Conservation (phyloP, 2,797 vertebrate species). For the Neomorphus geoffroyi region DNA sequence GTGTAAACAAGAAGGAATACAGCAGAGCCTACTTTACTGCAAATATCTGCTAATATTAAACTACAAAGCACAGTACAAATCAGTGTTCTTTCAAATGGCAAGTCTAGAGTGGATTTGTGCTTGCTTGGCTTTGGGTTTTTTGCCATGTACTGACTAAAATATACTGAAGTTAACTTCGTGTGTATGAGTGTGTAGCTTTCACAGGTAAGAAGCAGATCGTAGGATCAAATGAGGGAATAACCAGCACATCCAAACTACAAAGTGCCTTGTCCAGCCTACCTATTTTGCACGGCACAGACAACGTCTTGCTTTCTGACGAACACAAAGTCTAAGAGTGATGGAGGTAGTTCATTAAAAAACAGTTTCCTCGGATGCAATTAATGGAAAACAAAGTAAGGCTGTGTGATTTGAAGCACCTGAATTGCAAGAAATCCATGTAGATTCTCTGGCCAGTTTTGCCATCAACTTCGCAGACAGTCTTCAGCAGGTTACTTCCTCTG, state of each 20-base stretch:
- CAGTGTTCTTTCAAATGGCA: neutral
- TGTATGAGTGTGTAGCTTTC: neutral
- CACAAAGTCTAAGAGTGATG: neutral
- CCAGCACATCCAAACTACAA: neutral
- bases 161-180: neutral
- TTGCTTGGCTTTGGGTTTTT: neutral
- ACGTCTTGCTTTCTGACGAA: neutral
- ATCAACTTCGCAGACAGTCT: neutral
- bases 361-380: neutral
- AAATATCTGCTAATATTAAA: neutral
- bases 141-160: neutral
- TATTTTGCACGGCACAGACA: neutral
- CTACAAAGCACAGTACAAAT: neutral
- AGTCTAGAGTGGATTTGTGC: neutral
- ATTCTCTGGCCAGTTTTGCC: neutral
- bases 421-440: neutral
- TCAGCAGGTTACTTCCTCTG: neutral
- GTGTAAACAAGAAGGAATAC: neutral
- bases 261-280: neutral
- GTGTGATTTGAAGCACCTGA: neutral
- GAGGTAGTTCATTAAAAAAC: neutral
- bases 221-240: neutral
- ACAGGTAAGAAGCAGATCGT: neutral
- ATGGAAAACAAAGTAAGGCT: neutral
- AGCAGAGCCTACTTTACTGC: neutral